Evolutionary conservation across 2,113 vertebrate genomes (phyloP).

Genomic region (Saimiri boliviensis): DNA sequence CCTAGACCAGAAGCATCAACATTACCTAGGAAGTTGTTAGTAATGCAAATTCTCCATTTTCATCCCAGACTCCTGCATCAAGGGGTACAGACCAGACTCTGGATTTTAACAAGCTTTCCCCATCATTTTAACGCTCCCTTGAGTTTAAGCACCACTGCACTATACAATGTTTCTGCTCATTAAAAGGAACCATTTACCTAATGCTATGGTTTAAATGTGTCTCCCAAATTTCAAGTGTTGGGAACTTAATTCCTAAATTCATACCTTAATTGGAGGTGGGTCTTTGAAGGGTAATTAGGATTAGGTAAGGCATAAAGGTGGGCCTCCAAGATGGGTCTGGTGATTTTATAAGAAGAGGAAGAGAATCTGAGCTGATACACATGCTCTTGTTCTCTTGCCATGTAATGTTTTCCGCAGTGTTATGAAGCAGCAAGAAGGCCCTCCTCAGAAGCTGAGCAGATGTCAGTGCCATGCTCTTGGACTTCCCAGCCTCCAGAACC

Average conservation of each 20-base stretch:
- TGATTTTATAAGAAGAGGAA: no score
- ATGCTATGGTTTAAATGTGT: neutral
- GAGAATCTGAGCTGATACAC: no score
- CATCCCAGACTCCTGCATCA: neutral
- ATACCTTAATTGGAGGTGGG: no score
- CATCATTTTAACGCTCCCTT: neutral
- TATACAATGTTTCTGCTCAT: no score
- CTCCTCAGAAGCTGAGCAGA: no score
- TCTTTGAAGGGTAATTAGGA: no score
- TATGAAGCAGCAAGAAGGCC: no score
- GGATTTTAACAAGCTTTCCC: neutral
- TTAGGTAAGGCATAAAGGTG: no score
- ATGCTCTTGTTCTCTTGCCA: no score
- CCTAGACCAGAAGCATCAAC: neutral
- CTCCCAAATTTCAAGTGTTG: neutral
- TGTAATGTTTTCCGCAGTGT: no score
- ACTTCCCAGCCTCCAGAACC: neutral
- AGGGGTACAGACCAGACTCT: neutral
- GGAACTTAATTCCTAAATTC: neutral
- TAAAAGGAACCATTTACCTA: neutral
- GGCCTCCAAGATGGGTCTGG: no score
- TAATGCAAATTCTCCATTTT: neutral
- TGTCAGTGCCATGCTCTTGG: neutral
- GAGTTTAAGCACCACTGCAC: neutral
- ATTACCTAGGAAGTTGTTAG: neutral